Evolutionary conservation across 2,113 vertebrate species (phyloP).

Genomic region (Spea multiplicata): DNA sequence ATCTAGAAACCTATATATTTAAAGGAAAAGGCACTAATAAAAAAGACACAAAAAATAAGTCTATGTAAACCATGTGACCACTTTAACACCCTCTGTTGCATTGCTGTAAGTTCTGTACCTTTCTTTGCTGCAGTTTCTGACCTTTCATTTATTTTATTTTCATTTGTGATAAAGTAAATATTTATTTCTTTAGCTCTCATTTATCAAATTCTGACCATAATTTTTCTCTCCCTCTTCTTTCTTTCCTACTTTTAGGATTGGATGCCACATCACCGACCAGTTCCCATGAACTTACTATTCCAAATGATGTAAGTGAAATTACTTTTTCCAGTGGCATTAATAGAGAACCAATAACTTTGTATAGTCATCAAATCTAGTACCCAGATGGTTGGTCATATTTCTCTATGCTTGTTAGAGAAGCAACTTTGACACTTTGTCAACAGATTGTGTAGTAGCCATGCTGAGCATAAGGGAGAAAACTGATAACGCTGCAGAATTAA

Average conservation of each 20-base stretch:
- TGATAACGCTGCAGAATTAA: too few relatives aligned
- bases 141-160: conserved; percentile 29
- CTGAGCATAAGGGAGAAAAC: too few relatives aligned
- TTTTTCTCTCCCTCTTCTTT: conserved; percentile 44
- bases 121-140: conserved; percentile 48
- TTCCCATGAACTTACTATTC: conserved; percentile 92
- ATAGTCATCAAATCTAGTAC: too few relatives aligned
- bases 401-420: too few relatives aligned
- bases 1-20: background rate
- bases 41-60: conserved; percentile 43
- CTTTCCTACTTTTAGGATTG: conserved; percentile 75
- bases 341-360: too few relatives aligned
- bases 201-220: conserved; percentile 48
- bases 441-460: too few relatives aligned
- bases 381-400: too few relatives aligned
- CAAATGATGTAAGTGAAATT: conserved; percentile 86
- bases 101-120: conserved; percentile 53
- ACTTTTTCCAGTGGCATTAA: background rate
- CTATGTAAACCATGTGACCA: conserved; percentile 49
- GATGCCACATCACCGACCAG: conserved; percentile 80
- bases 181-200: conserved; percentile 38
- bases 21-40: conserved; percentile 48
- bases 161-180: conserved; percentile 49
- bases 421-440: too few relatives aligned
- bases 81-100: conserved; percentile 54